Evolutionary conservation across 2,797 vertebrate genomes (phyloP).

Genomic region (Typhlichthys eigenmanni): DNA sequence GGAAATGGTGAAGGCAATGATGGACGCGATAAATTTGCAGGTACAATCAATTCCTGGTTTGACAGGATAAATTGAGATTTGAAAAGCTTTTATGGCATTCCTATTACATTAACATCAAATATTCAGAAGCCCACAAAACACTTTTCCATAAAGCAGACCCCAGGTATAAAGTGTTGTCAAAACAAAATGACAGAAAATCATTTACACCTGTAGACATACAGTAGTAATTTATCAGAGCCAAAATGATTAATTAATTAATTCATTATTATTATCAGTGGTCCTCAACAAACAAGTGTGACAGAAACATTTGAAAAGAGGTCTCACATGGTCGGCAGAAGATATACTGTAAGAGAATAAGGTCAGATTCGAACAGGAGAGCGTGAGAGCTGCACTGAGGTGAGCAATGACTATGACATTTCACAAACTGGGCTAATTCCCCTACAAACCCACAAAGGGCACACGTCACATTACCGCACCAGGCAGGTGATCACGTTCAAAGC

Average conservation of each 20-base stretch:
- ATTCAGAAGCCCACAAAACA: constrained; percentile 62
- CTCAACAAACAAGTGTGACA: constrained; percentile 43
- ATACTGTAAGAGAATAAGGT: constrained; percentile 71
- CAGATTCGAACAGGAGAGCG: constrained; percentile 64
- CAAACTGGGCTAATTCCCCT: constrained; percentile 74
- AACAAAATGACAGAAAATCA: constrained; percentile 37
- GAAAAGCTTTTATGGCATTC: constrained; percentile 69
- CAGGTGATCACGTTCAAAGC: constrained; percentile 50
- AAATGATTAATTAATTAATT: constrained; percentile 8
- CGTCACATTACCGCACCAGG: constrained; percentile 69
- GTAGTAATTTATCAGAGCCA: constrained; percentile 11
- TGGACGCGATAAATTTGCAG: constrained; percentile 58
- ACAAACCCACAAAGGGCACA: constrained; percentile 69
- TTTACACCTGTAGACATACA: constrained; percentile 9
- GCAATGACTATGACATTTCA: constrained; percentile 76
- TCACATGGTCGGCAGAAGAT: constrained; percentile 63
- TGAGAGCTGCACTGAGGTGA: constrained; percentile 61
- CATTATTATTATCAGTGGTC: constrained; percentile 7
- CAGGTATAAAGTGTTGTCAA: constrained; percentile 37
- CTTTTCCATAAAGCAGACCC: constrained; percentile 50
- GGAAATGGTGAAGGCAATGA: constrained; percentile 34
- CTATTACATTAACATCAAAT: constrained; percentile 74
- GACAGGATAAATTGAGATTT: constrained; percentile 70
- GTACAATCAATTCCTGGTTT: constrained; percentile 67
- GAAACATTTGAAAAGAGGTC: constrained; percentile 57